Percentiles rank a stretch among this genome's conserved stretches.
Conservation (phyloP, 2,797 vertebrate genomes). For the Borostomias antarcticus region DNA sequence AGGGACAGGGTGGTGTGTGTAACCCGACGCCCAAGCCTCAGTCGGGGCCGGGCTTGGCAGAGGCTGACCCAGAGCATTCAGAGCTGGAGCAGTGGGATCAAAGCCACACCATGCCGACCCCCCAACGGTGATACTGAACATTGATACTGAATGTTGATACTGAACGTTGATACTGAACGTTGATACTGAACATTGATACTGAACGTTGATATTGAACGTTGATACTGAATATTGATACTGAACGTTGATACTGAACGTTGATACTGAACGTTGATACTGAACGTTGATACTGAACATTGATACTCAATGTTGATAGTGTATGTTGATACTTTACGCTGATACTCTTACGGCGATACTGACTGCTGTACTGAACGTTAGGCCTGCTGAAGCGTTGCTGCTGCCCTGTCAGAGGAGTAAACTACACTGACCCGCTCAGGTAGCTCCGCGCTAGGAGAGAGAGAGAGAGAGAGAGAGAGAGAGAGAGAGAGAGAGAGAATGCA, state of each 20-base stretch:
- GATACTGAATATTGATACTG: no score
- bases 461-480: no score
- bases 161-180: conserved; percentile 50
- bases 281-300: conserved; percentile 54
- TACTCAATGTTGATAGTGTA: no score
- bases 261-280: conserved; percentile 57
- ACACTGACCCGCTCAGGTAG: conserved; percentile 35
- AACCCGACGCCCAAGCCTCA: not conserved
- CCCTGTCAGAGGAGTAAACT: conserved; percentile 45
- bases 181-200: no score
- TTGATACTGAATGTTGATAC: not conserved
- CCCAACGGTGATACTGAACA: not conserved
- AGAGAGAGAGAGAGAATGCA: no score
- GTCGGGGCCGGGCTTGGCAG: not conserved
- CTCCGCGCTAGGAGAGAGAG: conserved; percentile 22
- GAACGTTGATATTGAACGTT: conserved; percentile 39
- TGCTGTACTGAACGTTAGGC: no score
- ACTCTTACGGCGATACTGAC: no score
- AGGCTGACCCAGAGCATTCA: not conserved
- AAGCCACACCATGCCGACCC: not conserved
- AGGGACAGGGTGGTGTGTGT: not conserved
- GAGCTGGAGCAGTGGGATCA: not conserved
- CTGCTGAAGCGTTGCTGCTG: no score
- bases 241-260: conserved; percentile 53
- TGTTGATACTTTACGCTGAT: no score